Conservation (phyloP, 2,113 vertebrate species). For the Hemiprocne comata region DNA sequence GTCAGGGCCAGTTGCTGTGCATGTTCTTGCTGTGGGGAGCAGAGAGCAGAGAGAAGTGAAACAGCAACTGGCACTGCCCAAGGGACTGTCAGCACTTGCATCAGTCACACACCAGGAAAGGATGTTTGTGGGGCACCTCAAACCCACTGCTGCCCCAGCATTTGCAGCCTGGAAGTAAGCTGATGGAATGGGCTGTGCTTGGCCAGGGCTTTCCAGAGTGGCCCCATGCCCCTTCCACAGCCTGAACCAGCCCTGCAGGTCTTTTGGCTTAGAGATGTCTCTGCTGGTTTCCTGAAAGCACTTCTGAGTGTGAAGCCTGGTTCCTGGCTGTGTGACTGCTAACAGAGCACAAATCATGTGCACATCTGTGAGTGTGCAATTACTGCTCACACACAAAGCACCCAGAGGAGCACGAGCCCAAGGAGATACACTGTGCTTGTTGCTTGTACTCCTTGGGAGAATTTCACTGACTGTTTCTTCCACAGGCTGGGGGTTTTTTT, state of each 20-base stretch:
- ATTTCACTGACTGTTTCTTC: background rate
- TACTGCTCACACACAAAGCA: background rate
- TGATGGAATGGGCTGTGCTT: background rate
- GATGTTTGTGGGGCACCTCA: background rate
- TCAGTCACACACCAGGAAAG: accelerated
- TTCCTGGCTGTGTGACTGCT: no score
- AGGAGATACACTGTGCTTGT: background rate
- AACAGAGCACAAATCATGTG: no score
- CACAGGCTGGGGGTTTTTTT: background rate
- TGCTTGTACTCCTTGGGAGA: background rate
- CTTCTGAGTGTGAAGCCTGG: no score
- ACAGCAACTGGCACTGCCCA: no score
- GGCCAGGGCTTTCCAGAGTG: background rate
- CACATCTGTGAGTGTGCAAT: no score
- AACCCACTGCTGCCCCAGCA: no score
- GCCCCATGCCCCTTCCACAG: no score
- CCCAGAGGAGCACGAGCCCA: no score
- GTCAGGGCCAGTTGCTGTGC: background rate
- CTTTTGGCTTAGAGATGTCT: no score
- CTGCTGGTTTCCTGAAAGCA: background rate
- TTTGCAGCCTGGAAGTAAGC: background rate
- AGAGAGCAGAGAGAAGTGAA: no score
- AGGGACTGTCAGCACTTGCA: background rate
- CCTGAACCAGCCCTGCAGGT: background rate
- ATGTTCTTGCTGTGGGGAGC: background rate